Base-by-base conservation (phyloP, 2,113 vertebrate species). In the Chloebia gouldiae region DNA sequence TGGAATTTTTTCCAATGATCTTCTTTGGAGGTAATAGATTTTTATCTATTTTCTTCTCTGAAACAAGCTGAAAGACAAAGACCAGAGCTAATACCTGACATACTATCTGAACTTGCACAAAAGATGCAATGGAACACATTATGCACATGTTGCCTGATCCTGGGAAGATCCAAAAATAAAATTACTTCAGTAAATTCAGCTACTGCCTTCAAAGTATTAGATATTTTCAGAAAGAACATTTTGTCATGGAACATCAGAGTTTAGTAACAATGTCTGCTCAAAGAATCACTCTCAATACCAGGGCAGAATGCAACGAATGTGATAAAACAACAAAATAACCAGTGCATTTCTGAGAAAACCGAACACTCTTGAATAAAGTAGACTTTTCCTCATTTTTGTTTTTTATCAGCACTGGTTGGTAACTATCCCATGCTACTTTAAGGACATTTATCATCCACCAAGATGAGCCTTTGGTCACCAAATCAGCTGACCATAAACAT, bases 1-100 rank as follows among this genome's bases (percentile, higher is more conserved):
- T 99, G 2, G 99, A 99, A 96, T 99, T 99, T 97, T 99, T 99
- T 33, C 99, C 99, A 88, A 99, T 98, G 25, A 99, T 99, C 97
- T 99, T 99, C 97, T 99, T 99, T 3, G 99, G 99, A 40, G 99
- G 99, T 73, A 99, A 98, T 12, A 99, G 97, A 86, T 98, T 98
- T 89, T 98, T 98, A 95, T 99, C 99, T 61, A 99, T 98, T 94
- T 99, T 99, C 93, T 98, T 99, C 89, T 99, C 99, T 33, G 97
- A 97, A 33, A 98, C 98, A 80, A 99, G 98, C 99, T 99, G 91
- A 88, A 97, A 97, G 95, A 95, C 27, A 97, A 89, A 81, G 28
- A 80, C 4, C 13, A 91, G 27, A 31, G 53, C 96, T 92, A 94
- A 68, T 24, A 82, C 57, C 15, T 22, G 11, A 91, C 42, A 78